Percentiles rank a stretch among this genome's conserved stretches.
Evolutionary conservation across 2,888 invertebrate genomes (phyloP).

Genomic region (Chydorus sphaericus): DNA sequence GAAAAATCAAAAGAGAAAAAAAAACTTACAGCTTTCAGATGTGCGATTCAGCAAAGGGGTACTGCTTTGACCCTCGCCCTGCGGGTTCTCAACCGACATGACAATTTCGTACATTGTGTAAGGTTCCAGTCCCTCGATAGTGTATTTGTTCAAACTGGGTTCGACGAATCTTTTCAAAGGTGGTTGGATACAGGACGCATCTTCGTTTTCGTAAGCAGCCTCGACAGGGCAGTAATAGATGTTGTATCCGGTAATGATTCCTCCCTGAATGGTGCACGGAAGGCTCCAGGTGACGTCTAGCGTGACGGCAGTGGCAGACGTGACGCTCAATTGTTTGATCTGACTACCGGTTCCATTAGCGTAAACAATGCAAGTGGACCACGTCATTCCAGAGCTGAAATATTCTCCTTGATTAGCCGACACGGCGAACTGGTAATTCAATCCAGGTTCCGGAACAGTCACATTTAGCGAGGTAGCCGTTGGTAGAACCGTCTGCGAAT

Average conservation of each 20-base stretch:
- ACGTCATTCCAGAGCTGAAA: constrained; percentile 73
- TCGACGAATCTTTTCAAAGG: too few relatives aligned
- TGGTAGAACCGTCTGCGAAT: constrained; percentile 40
- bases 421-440: constrained; percentile 60
- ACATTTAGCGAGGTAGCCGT: constrained; percentile 39
- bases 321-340: constrained; percentile 34
- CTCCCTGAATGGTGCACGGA: constrained; percentile 55
- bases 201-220: constrained; percentile 26
- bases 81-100: neutral
- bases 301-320: constrained; percentile 39
- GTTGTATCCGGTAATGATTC: constrained; percentile 54
- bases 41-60: neutral
- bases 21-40: neutral
- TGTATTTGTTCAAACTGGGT: neutral
- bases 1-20: neutral
- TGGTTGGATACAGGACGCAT: too few relatives aligned
- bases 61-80: constrained; percentile 3
- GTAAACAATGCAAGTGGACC: constrained; percentile 59
- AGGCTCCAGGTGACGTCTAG: constrained; percentile 50
- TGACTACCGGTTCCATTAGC: constrained; percentile 28
- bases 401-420: constrained; percentile 51
- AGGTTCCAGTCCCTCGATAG: neutral
- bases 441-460: constrained; percentile 33
- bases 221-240: constrained; percentile 57
- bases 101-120: constrained; percentile 1